Base-by-base conservation (phyloP, 2,888 invertebrate species). In the Drosophila limbata region DNA sequence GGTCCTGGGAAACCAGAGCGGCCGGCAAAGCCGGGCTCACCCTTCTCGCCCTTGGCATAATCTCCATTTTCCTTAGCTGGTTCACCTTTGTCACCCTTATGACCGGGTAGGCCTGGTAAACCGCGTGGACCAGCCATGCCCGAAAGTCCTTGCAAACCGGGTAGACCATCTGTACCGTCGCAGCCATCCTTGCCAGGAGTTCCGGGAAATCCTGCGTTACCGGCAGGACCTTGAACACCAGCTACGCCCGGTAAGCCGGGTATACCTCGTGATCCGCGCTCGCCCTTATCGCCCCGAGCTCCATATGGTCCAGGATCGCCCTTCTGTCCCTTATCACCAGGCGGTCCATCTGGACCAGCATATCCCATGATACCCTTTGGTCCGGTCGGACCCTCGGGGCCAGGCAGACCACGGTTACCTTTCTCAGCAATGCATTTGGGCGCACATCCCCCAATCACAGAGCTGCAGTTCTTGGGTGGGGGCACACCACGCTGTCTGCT, bases 361-460 rank as follows among this genome's bases (percentile, higher is more conserved):
- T 96, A 97, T 45, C 98, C 98, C 42, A 94, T 94, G 73, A 95
- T 94, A 69, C 98, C 97, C 91, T 94, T 95, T 0, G 94, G 94
- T 9, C 98, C 98, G 55, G 94, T 93, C 4, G 94, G 93, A 42
- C 98, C 98, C 37, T 95, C 93, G 21, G 93, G 79, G 17, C 98
- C 97, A 3, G 96, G 96, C 52, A 95, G 93, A 60, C 97, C 97
- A 88, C 96, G 94, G 69, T 94, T 95, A 90, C 97, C 97, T 93
- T 97, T 97, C 92, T 97, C 97, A 1, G 97, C 97, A 77, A 96
- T 96, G 92, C 97, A 97, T 93, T 97, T 97, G 0, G 97, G 97
- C 42, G 95, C 94, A 89, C 97, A 97, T 84, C 95, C 95, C 64
- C 94, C 95, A 0, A 94, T 94, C 11, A 94, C 95, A 37, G 79